phyloP scores from a whole-genome alignment of 2,113 vertebrate species.

The Pipra filicauda region DNA sequence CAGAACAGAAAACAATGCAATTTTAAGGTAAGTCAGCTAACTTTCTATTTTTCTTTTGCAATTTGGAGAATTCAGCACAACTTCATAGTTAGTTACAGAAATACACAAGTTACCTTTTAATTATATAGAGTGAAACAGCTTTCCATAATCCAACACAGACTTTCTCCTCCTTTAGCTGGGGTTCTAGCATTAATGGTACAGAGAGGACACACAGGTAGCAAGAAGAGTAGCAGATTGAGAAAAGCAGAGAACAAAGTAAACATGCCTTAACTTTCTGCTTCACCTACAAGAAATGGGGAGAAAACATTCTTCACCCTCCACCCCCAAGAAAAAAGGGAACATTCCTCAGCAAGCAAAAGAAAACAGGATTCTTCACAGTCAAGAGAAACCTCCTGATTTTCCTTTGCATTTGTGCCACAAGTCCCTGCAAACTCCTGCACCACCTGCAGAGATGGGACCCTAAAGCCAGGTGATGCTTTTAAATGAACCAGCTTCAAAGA shows the following conservation, averaged over 20 bases:
- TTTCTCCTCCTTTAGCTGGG: slow-evolving; percentile 59
- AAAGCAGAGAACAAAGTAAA: slow-evolving; percentile 63
- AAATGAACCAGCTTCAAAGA: background rate
- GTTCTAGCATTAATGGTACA: slow-evolving; percentile 61
- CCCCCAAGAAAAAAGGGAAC: background rate
- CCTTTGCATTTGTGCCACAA: background rate
- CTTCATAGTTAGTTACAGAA: slow-evolving; percentile 40
- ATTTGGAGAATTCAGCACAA: slow-evolving; percentile 18
- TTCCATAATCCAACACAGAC: slow-evolving; percentile 62
- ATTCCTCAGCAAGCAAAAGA: background rate
- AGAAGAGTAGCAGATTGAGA: slow-evolving; percentile 54
- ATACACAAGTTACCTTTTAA: slow-evolving; percentile 54
- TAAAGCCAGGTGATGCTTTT: background rate
- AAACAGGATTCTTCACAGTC: background rate
- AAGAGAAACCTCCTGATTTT: background rate
- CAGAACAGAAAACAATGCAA: background rate
- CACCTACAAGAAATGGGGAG: slow-evolving; percentile 14
- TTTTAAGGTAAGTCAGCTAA: background rate
- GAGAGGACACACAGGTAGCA: slow-evolving; percentile 47
- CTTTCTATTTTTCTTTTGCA: background rate
- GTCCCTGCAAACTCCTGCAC: background rate
- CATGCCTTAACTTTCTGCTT: slow-evolving; percentile 40
- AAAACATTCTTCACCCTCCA: slow-evolving; percentile 9
- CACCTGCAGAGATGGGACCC: background rate
- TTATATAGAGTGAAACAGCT: slow-evolving; percentile 58